Conservation (phyloP, 2,797 vertebrate species). For the Enteromius thamalakanensis region DNA sequence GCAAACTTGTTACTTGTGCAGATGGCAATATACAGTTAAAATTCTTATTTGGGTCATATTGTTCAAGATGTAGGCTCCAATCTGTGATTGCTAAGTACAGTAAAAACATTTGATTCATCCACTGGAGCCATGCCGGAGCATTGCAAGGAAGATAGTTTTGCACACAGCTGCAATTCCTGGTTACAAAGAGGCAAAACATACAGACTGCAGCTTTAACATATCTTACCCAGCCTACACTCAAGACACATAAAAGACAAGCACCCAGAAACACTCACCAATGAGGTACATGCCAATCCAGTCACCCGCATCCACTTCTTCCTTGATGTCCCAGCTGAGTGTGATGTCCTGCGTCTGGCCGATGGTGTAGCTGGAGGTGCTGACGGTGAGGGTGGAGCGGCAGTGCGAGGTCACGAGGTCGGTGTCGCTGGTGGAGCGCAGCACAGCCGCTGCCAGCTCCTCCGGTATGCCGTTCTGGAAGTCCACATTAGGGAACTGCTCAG, state of each 20-base stretch:
- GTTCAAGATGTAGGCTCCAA: too few species aligned
- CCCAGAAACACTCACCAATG: constrained; percentile 77
- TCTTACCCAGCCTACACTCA: neutral
- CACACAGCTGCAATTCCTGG: too few species aligned
- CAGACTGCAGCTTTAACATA: neutral
- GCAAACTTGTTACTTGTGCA: too few species aligned
- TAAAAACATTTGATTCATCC: too few species aligned
- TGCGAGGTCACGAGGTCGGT: constrained; percentile 88
- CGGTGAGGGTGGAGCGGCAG: constrained; percentile 84
- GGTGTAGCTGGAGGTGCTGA: constrained; percentile 86
- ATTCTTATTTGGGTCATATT: too few species aligned
- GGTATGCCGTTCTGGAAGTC: constrained; percentile 79
- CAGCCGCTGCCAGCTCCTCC: constrained; percentile 67
- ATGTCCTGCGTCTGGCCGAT: constrained; percentile 85
- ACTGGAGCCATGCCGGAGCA: too few species aligned
- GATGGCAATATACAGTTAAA: too few species aligned
- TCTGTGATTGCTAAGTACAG: too few species aligned
- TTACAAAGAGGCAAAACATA: too few species aligned
- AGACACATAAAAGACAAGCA: neutral
- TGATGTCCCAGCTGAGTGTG: constrained; percentile 89
- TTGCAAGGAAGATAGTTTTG: too few species aligned
- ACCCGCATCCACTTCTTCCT: constrained; percentile 90
- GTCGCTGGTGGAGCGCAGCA: constrained; percentile 87
- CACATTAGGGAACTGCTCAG: constrained; percentile 85
- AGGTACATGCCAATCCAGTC: constrained; percentile 94